Percentiles rank a stretch among this genome's conserved stretches.
Conservation (phyloP, 2,113 vertebrate species). For the Rhinolophus sinicus region DNA sequence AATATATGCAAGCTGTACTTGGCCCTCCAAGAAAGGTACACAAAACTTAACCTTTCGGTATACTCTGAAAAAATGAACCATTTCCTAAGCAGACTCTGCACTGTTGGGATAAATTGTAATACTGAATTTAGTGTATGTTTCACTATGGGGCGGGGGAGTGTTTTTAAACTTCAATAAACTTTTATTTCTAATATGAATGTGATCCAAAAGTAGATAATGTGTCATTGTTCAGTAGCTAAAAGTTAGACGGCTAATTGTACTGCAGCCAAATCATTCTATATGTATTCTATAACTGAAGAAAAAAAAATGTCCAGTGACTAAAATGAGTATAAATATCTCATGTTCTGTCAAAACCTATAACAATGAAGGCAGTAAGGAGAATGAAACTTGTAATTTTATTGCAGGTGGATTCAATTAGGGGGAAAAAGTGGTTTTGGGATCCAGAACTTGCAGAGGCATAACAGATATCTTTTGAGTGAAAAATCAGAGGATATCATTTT, state of each 20-base stretch:
- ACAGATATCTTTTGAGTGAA: constrained; percentile 7
- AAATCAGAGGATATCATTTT: background rate
- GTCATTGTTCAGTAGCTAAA: background rate
- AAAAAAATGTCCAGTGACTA: background rate
- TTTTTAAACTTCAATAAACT: background rate
- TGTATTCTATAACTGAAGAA: background rate
- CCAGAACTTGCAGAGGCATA: background rate
- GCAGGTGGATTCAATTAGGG: constrained; percentile 30
- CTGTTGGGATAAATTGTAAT: background rate
- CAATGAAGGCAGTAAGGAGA: background rate
- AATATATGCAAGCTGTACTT: background rate
- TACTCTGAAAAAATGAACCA: constrained; percentile 13
- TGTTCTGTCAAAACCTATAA: constrained; percentile 15
- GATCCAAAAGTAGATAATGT: background rate
- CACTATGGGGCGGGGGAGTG: background rate
- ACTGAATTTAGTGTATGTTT: background rate
- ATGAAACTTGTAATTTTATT: constrained; percentile 42
- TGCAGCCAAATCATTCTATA: background rate
- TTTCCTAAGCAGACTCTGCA: background rate
- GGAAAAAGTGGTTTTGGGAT: background rate
- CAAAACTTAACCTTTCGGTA: background rate
- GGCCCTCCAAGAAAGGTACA: constrained; percentile 33
- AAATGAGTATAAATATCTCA: background rate
- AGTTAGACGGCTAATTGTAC: background rate
- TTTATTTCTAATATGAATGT: background rate